These are phyloP conservation scores for Drosophila miranda DNA, from an alignment of 1,140 invertebrate genomes.

Conservation along the genomic window DNA sequence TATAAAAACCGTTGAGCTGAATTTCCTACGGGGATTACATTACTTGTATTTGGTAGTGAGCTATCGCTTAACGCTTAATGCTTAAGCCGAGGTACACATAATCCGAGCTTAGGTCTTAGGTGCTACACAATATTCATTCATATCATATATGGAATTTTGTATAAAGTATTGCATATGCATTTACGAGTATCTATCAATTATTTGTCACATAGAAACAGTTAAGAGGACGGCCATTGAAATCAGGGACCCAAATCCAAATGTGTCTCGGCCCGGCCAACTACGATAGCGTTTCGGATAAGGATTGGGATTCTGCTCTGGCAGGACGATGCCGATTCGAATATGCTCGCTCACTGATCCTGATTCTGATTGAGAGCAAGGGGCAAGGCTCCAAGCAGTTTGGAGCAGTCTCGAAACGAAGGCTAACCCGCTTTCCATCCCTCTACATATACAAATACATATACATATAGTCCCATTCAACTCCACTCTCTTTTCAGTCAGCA, in stretches of 20 bases:
- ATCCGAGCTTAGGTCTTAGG: slow-evolving; percentile 31
- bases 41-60: slow-evolving; percentile 15
- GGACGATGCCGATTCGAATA: slow-evolving; percentile 4
- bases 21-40: slow-evolving; percentile 12
- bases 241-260: slow-evolving; percentile 48
- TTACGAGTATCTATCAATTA: slow-evolving; percentile 55
- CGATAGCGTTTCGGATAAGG: no score
- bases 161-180: slow-evolving; percentile 24
- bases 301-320: no score
- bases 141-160: slow-evolving; percentile 53
- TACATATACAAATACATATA: not conserved
- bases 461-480: slow-evolving; percentile 3
- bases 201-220: slow-evolving; percentile 81
- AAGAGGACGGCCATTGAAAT: slow-evolving; percentile 76
- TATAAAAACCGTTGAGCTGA: slow-evolving; percentile 71
- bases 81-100: slow-evolving; percentile 30
- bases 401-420: not conserved
- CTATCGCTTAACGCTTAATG: slow-evolving; percentile 23
- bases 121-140: slow-evolving; percentile 24
- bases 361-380: slow-evolving; percentile 22
- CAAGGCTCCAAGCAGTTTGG: slow-evolving; percentile 12
- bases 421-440: not conserved
- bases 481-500: slow-evolving; percentile 21
- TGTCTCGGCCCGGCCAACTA: no score
- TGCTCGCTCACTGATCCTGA: not conserved